Conservation (phyloP, 2,113 vertebrate genomes). For the Corydoras sp. region DNA sequence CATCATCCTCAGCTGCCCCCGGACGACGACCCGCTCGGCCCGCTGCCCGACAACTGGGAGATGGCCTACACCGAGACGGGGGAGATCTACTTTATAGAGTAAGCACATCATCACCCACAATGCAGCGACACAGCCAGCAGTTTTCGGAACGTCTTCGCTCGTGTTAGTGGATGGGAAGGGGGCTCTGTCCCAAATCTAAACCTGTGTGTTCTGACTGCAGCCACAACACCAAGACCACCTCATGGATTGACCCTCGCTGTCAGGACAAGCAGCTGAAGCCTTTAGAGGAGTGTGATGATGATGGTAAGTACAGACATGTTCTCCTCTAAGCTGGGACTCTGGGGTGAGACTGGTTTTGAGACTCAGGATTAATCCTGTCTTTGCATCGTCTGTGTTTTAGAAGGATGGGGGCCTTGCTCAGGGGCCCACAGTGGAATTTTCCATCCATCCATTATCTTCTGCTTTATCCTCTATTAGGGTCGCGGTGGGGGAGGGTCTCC, state of each 20-base stretch:
- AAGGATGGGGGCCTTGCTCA: no score
- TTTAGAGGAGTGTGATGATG: constrained; percentile 97
- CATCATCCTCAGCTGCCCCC: constrained; percentile 68
- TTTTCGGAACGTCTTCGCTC: no score
- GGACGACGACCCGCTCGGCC: constrained; percentile 82
- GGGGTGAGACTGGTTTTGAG: no score
- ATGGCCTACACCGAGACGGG: constrained; percentile 98
- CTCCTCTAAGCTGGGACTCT: no score
- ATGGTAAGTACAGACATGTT: constrained; percentile 93
- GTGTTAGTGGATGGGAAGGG: neutral
- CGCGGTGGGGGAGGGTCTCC: no score
- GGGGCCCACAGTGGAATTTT: no score
- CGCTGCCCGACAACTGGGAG: constrained; percentile 98
- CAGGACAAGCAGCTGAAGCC: constrained; percentile 89
- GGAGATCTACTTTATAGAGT: constrained; percentile 99
- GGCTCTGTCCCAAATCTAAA: neutral
- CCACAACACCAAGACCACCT: constrained; percentile 98
- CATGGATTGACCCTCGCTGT: constrained; percentile 97
- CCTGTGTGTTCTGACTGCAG: neutral
- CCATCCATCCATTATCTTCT: no score
- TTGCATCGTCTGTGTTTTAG: no score
- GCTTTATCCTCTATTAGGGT: no score
- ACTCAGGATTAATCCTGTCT: no score
- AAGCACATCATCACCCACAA: constrained; percentile 42
- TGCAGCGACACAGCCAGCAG: neutral